Percentiles rank a stretch among this genome's conserved stretches.
Evolutionary conservation across 2,888 invertebrate genomes (phyloP).

Genomic region (Pinctada fucata): DNA sequence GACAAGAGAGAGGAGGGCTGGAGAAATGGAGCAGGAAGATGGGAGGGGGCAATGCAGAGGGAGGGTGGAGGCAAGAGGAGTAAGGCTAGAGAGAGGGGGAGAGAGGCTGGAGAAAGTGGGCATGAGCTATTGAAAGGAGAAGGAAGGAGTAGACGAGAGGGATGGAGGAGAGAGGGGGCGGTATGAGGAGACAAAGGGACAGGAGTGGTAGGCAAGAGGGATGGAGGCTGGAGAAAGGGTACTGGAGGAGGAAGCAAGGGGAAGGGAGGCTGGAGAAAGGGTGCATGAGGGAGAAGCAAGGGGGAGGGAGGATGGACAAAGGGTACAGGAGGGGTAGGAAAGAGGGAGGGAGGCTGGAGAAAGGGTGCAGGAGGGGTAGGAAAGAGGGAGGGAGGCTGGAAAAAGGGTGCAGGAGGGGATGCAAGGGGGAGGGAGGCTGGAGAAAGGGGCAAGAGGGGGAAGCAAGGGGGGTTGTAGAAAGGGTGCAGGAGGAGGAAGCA

Average conservation of each 20-base stretch:
- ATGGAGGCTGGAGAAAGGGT: no score
- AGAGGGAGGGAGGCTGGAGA: not conserved
- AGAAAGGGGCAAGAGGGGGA: constrained; percentile 6
- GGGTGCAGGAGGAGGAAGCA: not conserved
- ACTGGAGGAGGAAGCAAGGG: not conserved
- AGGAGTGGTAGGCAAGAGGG: no score
- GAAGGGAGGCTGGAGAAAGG: not conserved
- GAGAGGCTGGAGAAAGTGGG: not conserved
- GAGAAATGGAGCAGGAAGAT: no score
- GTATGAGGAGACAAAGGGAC: not conserved
- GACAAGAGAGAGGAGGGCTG: not conserved
- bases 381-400: not conserved
- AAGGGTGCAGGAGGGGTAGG: not conserved
- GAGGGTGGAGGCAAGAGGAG: no score
- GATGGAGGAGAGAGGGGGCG: not conserved
- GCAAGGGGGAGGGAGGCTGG: not conserved
- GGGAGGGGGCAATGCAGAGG: no score
- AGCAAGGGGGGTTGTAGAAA: not conserved
- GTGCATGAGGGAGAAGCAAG: not conserved
- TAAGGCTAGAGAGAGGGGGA: no score
- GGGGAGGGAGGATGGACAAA: constrained; percentile 2
- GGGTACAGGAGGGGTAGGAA: not conserved
- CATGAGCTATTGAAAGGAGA: not conserved
- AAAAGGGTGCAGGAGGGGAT: not conserved
- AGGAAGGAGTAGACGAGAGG: not conserved